A percentile compares a stretch with the other conserved stretches of the same genome.
These are phyloP conservation scores for Druceiella hillmani DNA, from an alignment of 2,888 invertebrate species.

Conservation along the genomic window DNA sequence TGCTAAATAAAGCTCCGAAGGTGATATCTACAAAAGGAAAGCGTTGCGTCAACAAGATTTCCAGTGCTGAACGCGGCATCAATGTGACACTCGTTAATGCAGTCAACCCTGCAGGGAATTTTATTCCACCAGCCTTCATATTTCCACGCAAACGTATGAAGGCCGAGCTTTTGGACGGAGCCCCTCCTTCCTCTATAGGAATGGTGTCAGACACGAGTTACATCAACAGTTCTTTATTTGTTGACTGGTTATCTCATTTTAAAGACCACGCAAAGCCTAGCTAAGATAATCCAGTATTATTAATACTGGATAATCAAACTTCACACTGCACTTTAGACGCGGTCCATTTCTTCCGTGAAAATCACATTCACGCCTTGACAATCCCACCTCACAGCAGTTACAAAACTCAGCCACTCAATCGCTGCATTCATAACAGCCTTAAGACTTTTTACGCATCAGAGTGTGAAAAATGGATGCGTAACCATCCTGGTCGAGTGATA, in stretches of 20 bases:
- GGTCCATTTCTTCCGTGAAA: conserved; percentile 16
- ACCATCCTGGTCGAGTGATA: too few relatives aligned
- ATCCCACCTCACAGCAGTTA: conserved; percentile 19
- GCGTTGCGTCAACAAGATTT: conserved; percentile 19
- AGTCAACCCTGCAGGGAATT: conserved; percentile 14
- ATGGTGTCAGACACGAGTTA: conserved; percentile 19
- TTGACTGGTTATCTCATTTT: conserved; percentile 20
- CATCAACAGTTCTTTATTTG: conserved; percentile 17
- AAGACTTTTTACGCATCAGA: too few relatives aligned
- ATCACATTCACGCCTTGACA: conserved; percentile 15
- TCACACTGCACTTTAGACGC: conserved; percentile 16
- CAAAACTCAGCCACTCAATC: conserved; percentile 18
- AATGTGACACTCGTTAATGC: conserved; percentile 17
- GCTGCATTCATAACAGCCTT: conserved; percentile 9
- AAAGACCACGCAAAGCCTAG: conserved; percentile 13
- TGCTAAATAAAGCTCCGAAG: conserved; percentile 17
- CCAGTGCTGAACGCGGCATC: conserved; percentile 21
- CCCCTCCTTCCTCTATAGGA: conserved; percentile 14
- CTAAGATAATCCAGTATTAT: conserved; percentile 17
- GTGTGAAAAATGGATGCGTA: too few relatives aligned
- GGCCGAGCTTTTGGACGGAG: conserved; percentile 13
- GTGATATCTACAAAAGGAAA: conserved; percentile 18
- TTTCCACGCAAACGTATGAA: conserved; percentile 19
- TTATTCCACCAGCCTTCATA: conserved; percentile 18
- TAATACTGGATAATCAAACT: conserved; percentile 17